Evolutionary conservation across 2,113 vertebrate genomes (phyloP).

Genomic region (Callionymus lyra): DNA sequence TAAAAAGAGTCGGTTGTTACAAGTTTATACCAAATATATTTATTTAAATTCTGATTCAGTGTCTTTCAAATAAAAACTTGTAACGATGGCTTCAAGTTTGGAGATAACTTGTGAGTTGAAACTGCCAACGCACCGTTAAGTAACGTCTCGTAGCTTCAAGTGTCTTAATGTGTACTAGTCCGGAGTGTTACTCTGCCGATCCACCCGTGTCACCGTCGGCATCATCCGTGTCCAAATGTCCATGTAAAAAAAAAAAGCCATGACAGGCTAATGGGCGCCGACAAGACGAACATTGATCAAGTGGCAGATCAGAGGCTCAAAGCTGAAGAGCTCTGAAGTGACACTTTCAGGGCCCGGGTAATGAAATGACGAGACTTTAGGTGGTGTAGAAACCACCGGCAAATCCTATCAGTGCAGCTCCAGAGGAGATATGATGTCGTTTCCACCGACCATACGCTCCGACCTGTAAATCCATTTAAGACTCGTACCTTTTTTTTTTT

Average conservation of each 20-base stretch:
- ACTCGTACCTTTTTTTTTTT: neutral
- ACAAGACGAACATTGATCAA: constrained; percentile 56
- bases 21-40: too few relatives aligned
- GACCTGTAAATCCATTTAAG: neutral
- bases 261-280: constrained; percentile 51
- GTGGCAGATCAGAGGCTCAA: constrained; percentile 39
- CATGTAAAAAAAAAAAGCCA: constrained; percentile 21
- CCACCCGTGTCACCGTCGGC: constrained; percentile 11
- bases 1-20: too few relatives aligned
- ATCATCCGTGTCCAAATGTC: constrained; percentile 21
- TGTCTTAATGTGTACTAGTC: too few relatives aligned
- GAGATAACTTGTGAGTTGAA: too few relatives aligned
- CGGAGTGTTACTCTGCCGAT: too few relatives aligned
- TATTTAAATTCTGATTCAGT: too few relatives aligned
- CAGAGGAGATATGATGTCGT: too few relatives aligned
- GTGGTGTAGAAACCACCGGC: neutral
- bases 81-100: too few relatives aligned
- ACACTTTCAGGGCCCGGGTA: constrained; percentile 21
- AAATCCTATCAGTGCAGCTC: too few relatives aligned
- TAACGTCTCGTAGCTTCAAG: too few relatives aligned
- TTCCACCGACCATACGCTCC: neutral
- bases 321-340: constrained; percentile 20
- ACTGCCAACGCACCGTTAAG: too few relatives aligned
- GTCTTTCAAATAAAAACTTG: too few relatives aligned
- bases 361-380: constrained; percentile 26